Evolutionary conservation across 2,797 vertebrate species (phyloP).

Genomic region (Netta rufina): DNA sequence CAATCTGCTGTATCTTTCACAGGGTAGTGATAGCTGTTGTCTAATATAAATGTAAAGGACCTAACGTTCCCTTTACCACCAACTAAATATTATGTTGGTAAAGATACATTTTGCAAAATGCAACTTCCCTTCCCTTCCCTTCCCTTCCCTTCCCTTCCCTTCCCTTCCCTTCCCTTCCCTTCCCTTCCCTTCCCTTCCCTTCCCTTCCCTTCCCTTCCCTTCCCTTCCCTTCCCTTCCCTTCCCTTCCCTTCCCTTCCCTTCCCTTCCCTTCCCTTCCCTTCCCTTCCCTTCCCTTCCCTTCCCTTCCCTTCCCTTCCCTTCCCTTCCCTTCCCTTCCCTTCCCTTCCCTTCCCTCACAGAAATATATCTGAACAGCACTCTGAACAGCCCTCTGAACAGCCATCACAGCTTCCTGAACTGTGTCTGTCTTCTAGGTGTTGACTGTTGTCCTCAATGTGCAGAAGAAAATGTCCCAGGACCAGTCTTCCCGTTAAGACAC

Average conservation of each 20-base stretch:
- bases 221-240: no score
- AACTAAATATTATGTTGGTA: neutral
- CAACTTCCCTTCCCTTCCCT: neutral
- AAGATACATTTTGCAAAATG: neutral
- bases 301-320: no score
- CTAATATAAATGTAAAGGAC: neutral
- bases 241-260: no score
- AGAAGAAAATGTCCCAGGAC: neutral
- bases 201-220: no score
- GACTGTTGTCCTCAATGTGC: neutral
- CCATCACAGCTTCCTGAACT: neutral
- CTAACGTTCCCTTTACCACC: neutral
- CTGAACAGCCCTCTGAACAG: neutral
- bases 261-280: no score
- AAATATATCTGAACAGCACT: neutral
- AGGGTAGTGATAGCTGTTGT: neutral
- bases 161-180: no score
- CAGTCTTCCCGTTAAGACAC: neutral
- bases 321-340: no score
- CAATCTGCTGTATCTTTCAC: neutral
- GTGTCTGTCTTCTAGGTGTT: neutral
- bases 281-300: no score
- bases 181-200: no score
- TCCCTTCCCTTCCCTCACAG: no score
- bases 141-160: no score